Evolutionary conservation across 2,797 vertebrate genomes (phyloP), one percentile per base, ranked within the genome.

Genomic region (Molossus molossus): DNA sequence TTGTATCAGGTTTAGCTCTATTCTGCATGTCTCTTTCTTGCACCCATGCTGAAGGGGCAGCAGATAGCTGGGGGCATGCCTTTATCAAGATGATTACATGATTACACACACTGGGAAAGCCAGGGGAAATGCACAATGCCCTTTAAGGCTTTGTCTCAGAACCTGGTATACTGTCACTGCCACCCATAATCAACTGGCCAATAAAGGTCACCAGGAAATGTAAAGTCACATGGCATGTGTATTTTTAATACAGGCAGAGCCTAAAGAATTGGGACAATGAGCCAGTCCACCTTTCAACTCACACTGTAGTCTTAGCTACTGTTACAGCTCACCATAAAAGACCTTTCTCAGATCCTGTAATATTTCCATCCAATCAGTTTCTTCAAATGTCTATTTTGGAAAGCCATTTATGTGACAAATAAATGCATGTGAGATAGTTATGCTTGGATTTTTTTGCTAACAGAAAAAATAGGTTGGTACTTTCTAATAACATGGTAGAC

Each of bases 381-480:
- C 45, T 79, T 90, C 64, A 89, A 97, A 72, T 84, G 40, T 87
- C 40, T 92, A 40, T 83, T 93, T 92, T 88, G 75, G 45, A 94
- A 96, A 95, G 21, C 60, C 27, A 85, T 92, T 94, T 70, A 70
- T 33, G 15, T 84, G 83, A 87, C 27, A 83, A 76, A 58, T 76
- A 87, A 72, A 64, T 80, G 18, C 75, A 29, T 91, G 77, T 94
- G 65, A 94, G 29, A 55, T 82, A 80, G 90, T 58, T 89, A 55
- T 65, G 12, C 45, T 73, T 88, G 23, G 8, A 11, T 25, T 5
- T 91, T 97, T 95, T 95, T 27, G 53, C 4, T 87, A 73, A 33
- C 55, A 96, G 40, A 25, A 95, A 98, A 97, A 12, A 95, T 94
- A 97, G 70, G 15, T 81, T 77, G 80, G 25, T 77, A 60, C 93